Evolutionary conservation across 2,888 invertebrate species (phyloP).

Genomic region (Agrilus cyanescens): DNA sequence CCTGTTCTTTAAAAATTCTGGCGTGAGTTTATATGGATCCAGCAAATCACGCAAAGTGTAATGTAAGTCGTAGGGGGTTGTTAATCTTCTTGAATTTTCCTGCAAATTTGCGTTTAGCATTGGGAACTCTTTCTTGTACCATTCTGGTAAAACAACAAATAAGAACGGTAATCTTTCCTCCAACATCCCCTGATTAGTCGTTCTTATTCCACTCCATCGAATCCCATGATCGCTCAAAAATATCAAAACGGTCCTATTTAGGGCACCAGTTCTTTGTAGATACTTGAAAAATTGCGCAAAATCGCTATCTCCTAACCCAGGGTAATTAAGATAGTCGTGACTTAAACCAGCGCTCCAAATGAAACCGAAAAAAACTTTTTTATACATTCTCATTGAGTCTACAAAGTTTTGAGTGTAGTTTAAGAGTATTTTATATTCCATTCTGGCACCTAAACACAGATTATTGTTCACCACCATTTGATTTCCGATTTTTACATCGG

Average conservation of each 20-base stretch:
- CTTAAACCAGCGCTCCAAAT: conserved; percentile 76
- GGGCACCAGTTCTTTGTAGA: conserved; percentile 39
- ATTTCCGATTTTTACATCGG: conserved; percentile 55
- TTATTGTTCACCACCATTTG: conserved; percentile 50
- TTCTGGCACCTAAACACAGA: conserved; percentile 57
- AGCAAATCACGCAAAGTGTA: conserved; percentile 64
- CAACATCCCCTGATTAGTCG: conserved; percentile 73
- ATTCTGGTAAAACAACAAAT: conserved; percentile 58
- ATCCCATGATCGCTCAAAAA: conserved; percentile 83
- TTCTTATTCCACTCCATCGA: conserved; percentile 71
- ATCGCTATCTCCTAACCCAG: conserved; percentile 57
- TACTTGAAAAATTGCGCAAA: conserved; percentile 47
- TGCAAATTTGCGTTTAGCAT: conserved; percentile 51
- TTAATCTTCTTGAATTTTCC: conserved; percentile 56
- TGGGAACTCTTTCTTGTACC: conserved; percentile 53
- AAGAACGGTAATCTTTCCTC: conserved; percentile 82
- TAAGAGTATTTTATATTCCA: conserved; percentile 58
- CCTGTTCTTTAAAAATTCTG: conserved; percentile 32
- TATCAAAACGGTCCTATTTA: conserved; percentile 57
- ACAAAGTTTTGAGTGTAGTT: conserved; percentile 58
- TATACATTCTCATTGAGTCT: conserved; percentile 42
- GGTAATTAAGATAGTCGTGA: conserved; percentile 74
- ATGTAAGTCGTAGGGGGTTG: conserved; percentile 75
- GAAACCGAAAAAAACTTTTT: conserved; percentile 62
- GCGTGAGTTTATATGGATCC: conserved; percentile 37